A percentile compares a stretch with the other conserved stretches of the same genome.
Conservation (phyloP, 2,113 vertebrate genomes). For the Aythya baeri region DNA sequence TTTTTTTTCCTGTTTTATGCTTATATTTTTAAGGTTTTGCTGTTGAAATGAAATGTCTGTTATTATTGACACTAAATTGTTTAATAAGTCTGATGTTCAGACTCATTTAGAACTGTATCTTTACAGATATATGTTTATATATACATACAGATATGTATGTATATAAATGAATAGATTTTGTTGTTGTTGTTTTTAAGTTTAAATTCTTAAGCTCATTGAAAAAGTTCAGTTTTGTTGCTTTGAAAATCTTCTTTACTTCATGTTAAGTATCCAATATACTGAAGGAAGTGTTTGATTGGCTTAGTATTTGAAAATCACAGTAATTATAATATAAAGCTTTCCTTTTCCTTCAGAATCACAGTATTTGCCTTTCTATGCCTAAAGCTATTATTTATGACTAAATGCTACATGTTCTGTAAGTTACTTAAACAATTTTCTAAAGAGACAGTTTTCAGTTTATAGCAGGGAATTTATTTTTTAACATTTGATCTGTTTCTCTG, state of each 20-base stretch:
- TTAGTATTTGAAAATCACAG: not conserved
- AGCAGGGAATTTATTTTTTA: not conserved
- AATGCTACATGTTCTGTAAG: not conserved
- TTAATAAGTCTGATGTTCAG: not conserved
- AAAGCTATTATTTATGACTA: not conserved
- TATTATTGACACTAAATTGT: not conserved
- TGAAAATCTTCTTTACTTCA: not conserved
- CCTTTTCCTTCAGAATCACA: not conserved
- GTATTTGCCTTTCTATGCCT: not conserved
- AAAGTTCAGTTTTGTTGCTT: not conserved
- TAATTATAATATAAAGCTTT: not conserved
- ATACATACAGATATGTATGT: accelerated
- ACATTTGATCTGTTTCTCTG: not conserved
- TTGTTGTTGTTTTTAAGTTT: not conserved
- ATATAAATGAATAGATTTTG: not conserved
- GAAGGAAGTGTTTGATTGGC: not conserved
- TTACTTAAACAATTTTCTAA: not conserved
- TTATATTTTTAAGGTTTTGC: not conserved
- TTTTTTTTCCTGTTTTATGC: not conserved
- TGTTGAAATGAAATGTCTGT: not conserved
- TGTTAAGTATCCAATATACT: not conserved
- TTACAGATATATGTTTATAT: not conserved
- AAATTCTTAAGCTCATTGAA: not conserved
- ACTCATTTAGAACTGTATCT: not conserved
- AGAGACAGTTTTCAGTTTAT: not conserved